phyloP scores from a whole-genome alignment of 2,797 vertebrate genomes.

The Hypotaenidia philippensis region DNA sequence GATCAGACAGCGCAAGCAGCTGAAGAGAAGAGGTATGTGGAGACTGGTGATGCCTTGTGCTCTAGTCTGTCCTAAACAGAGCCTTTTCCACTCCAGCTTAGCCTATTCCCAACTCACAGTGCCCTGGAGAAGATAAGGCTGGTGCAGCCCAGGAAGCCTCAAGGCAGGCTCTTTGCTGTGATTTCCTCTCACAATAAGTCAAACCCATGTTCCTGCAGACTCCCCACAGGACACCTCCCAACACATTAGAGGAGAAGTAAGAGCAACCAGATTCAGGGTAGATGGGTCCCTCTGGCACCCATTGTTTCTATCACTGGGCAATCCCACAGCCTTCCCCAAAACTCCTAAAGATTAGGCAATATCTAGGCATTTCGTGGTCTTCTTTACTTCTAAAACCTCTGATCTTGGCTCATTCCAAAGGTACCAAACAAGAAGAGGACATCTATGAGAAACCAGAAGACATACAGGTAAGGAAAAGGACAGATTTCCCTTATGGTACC shows the following conservation, averaged over 20 bases:
- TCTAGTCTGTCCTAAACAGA: background rate
- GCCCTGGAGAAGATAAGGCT: background rate
- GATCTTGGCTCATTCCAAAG: slow-evolving; percentile 15
- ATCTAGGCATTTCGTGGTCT: background rate
- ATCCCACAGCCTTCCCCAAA: background rate
- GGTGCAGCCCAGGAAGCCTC: background rate
- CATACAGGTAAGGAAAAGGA: background rate
- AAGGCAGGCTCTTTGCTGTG: background rate
- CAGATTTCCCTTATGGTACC: background rate
- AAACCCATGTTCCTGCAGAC: background rate
- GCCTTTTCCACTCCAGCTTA: background rate
- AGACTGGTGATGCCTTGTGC: background rate
- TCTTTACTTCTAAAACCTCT: background rate
- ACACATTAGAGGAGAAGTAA: background rate
- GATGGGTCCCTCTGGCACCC: background rate
- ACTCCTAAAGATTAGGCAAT: background rate
- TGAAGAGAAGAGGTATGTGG: background rate
- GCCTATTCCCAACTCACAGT: background rate
- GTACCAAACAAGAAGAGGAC: background rate
- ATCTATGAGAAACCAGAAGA: background rate
- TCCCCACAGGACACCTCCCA: background rate
- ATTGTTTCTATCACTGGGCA: background rate
- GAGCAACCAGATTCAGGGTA: background rate
- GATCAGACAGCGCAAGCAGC: background rate
- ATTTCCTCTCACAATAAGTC: background rate